Evolutionary conservation across 2,888 invertebrate species (phyloP), one percentile per base, ranked within the genome.

Genomic region (Leucophenga montana): DNA sequence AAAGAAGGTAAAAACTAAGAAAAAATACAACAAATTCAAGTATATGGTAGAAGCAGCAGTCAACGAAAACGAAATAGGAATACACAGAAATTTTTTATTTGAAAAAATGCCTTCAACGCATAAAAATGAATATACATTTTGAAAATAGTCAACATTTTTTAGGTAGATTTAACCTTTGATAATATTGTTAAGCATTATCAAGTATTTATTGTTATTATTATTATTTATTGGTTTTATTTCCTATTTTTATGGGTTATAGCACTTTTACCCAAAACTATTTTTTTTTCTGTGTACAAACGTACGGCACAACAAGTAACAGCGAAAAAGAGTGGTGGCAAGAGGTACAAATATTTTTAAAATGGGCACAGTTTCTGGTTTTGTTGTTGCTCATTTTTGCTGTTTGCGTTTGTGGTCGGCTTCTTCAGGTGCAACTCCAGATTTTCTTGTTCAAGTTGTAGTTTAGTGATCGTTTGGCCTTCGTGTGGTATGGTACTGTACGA

Each of bases 401-500:
- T 27, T 48, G 62, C 27, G 11, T 22, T 33, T 59, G 59, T 33
- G 22, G 59, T 33, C 56, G 22, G 27, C 54, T 18, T 54, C 77
- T 82, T 82, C 84, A 84, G 81, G 81, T 81, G 81, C 81, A 84
- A 81, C 68, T 73, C 78, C 74, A 79, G 79, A 78, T 78, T 87
- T 83, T 85, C 85, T 83, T 78, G 79, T 85, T 86, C 87, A 77
- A 86, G 85, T 86, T 88, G 86, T 83, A 88, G 88, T 88, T 85
- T 83, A 88, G 88, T 88, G 86, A 85, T 86, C 88, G 88, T 86
- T 87, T 87, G 88, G 88, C 88, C 87, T 87, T 87, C 88, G 87
- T 85, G 78, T 85, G 84, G 88, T 84, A 85, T 86, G 87, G 88
- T 88, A 87, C 84, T 85, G 85, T 87, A 39, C 82, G 83, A 78